phyloP scores from a whole-genome alignment of 2,888 invertebrate species.

The Cenopis cana region DNA sequence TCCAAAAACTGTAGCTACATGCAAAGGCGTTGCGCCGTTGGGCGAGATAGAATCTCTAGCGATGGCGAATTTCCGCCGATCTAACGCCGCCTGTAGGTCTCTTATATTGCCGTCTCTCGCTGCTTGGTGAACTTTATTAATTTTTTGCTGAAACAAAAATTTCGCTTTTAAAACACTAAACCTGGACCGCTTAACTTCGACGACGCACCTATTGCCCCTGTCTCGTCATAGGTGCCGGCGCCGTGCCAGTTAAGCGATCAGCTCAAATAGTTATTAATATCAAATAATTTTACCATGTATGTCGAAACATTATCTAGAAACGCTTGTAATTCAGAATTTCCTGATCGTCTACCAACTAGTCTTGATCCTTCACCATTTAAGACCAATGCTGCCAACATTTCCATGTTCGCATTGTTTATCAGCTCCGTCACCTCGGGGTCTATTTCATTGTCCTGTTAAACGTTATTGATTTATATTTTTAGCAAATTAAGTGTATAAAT shows the following conservation, averaged over 20 bases:
- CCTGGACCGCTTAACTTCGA: not conserved
- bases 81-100: slow-evolving; percentile 93
- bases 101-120: slow-evolving; percentile 93
- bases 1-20: slow-evolving; percentile 93
- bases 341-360: slow-evolving; percentile 88
- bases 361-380: slow-evolving; percentile 94
- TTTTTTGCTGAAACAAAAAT: slow-evolving; percentile 89
- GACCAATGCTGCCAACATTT: slow-evolving; percentile 94
- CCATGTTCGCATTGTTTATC: slow-evolving; percentile 92
- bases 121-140: slow-evolving; percentile 94
- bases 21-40: slow-evolving; percentile 93
- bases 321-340: slow-evolving; percentile 92
- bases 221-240: too few relatives aligned
- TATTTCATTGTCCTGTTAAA: slow-evolving; percentile 79
- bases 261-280: not conserved
- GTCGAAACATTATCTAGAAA: slow-evolving; percentile 94
- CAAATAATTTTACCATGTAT: slow-evolving; percentile 89
- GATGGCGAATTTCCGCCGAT: slow-evolving; percentile 95
- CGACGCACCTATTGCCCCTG: too few relatives aligned
- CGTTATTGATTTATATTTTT: slow-evolving; percentile 39
- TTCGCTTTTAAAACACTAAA: not conserved
- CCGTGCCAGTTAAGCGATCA: too few relatives aligned
- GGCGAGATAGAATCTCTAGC: slow-evolving; percentile 94
- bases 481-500: slow-evolving; percentile 21
- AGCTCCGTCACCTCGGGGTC: slow-evolving; percentile 88